Evolutionary conservation across 2,797 vertebrate genomes (phyloP), one percentile per base, ranked within the genome.

Genomic region (Tragelaphus oryx): DNA sequence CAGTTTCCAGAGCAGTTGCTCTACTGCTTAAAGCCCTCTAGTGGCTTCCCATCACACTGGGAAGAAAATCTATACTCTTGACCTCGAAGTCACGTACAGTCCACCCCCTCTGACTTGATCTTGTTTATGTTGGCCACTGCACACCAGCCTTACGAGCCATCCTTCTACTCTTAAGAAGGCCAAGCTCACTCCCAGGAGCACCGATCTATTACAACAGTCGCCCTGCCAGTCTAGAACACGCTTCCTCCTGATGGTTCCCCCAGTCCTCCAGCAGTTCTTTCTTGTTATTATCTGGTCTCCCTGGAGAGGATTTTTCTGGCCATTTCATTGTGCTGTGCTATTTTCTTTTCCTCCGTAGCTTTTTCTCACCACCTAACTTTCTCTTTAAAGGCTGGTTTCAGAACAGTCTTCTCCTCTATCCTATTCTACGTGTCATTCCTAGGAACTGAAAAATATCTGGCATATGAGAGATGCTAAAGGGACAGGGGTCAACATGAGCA

Each of bases 301-400:
- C 54, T 9, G 57, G 41, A 91, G n/a, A 88, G 16, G 18, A 5
- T 13, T 94, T 89, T 81, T 48, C 83, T 87, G 46, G 24, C 4
- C 33, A 28, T 93, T 92, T 90, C n/a, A 79, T 76, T 94, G 62
- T 10, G 46, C 20, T 92, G 11, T 74, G 26, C 41, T 78, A 71
- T 87, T 94, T 92, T 74, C 74, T 91, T 85, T 95, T 89, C 94
- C 75, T 62, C 5, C 13, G 12, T 55, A 74, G 37, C 13, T 80
- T 95, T 94, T 86, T 13, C 71, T 87, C 80, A 89, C 33, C 13
- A 84, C 84, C 65, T 65, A 44, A 62, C 62, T 85, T 48, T 96
- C 84, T 92, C 57, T 82, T 96, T 88, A 79, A 95, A 95, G 54
- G 1, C 79, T 93, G 50, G 54, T 41, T 96, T 85, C 54, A 68